Evolutionary conservation across 2,888 invertebrate species (phyloP).

Genomic region (Drosophila demipolita): DNA sequence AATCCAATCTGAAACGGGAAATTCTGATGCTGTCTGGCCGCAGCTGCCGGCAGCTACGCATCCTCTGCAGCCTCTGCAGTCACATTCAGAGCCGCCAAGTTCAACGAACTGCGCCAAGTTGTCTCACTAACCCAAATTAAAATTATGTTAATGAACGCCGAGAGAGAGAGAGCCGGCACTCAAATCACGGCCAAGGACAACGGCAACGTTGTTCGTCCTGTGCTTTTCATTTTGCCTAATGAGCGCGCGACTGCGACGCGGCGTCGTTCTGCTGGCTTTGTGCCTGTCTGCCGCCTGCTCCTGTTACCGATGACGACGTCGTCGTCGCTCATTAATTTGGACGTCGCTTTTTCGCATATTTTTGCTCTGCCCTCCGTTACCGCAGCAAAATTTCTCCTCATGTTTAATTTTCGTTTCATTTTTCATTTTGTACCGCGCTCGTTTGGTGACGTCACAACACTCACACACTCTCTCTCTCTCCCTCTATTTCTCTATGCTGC

Average conservation of each 20-base stretch:
- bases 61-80: conserved; percentile 27
- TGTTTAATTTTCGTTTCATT: conserved; percentile 77
- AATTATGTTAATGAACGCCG: conserved; percentile 83
- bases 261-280: conserved; percentile 25
- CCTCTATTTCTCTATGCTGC: not conserved
- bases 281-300: conserved; percentile 34
- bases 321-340: conserved; percentile 69
- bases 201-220: conserved; percentile 49
- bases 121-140: conserved; percentile 84
- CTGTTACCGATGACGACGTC: conserved; percentile 40
- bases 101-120: conserved; percentile 72
- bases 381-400: conserved; percentile 67
- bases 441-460: conserved; percentile 71
- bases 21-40: conserved; percentile 66
- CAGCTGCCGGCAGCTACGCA: conserved; percentile 50
- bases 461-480: not conserved
- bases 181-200: conserved; percentile 83
- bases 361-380: conserved; percentile 62
- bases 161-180: conserved; percentile 43
- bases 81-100: conserved; percentile 35
- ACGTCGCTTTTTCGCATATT: conserved; percentile 63
- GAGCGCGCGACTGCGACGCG: conserved; percentile 59
- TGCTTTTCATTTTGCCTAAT: conserved; percentile 72
- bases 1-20: conserved; percentile 18
- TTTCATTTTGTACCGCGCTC: conserved; percentile 76